Base-by-base conservation (phyloP, 2,797 vertebrate genomes). In the Parauchenoglanis punctatus region DNA sequence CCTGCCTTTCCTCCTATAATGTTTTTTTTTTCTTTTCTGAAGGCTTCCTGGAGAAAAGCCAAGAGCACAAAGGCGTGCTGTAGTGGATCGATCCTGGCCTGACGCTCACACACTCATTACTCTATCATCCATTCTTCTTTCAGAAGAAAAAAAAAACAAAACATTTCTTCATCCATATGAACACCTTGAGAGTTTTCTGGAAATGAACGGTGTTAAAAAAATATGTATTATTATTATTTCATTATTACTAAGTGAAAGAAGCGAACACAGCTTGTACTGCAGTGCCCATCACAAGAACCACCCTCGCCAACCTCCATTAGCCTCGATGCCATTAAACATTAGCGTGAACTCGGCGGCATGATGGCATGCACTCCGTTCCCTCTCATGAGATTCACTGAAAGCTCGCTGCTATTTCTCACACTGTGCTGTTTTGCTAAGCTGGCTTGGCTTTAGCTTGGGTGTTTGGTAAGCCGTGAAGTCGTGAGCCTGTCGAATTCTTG, bases 71-170 rank as follows among this genome's bases (percentile, higher is more conserved):
- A 85, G 91, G 92, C 91, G 58, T 89, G 91, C 92, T 67, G 46
- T 56, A 81, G 67, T 72, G 93, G 93, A 96, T 95, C 87, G 94
- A 95, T 94, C 89, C 91, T 61, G 86, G 88, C 92, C 91, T 94
- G 90, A 91, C 54, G 73, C 92, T 91, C 91, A 91, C 91, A 91
- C 81, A 89, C 91, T 95, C 93, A 94, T 95, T 95, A 94, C 94
- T 94, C 93, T 90, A 93, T 92, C 92, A 61, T 87, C 63, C 8
- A 80, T 7, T 1, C 31, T 68, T 54, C 81, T 81, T 40, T 58
- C 10, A 68, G 25, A 46, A 61, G n/a, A 78, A 35, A 56, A 28
- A 23, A 25, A 77, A 17, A 54, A 2, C 6, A 49, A 49, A 49
- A 49, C 10, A 49, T 73, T 7, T 49, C n/a, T 68, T 65, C n/a